Base-by-base conservation (phyloP, 2,113 vertebrate genomes). In the Phylloscopus trochilus region DNA sequence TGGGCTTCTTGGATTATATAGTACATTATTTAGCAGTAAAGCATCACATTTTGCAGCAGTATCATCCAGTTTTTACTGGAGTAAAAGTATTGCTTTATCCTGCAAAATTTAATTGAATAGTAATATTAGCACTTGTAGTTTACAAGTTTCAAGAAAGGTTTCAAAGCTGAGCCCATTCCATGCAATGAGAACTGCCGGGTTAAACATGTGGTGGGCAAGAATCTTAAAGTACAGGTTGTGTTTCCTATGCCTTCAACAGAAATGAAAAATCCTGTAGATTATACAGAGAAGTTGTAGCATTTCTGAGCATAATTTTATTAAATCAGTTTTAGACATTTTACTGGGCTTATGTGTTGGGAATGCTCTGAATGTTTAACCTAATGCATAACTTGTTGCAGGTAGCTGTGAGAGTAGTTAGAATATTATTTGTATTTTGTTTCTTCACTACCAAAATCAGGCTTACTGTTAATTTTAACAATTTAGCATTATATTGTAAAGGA, bases 351-450 rank as follows among this genome's bases (percentile, higher is more conserved):
- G 4, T 47, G 7, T 76, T 73, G 76, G 18, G 13, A 63, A 17
- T 72, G 15, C n/a, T 78, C 8, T 83, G 33, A 72, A 15, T 63
- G 10, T 47, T 76, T 80, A 70, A 59, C 8, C 2, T 53, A n/a
- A 11, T 31, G 7, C 37, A 31, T n/a, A 35, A 11, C 1, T 74
- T 35, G 14, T 59, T 90, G 43, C 56, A 59, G 17, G 4, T 55
- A 52, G 21, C 43, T 64, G 15, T 59, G 31, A n/a, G 4, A 31
- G 26, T 60, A 59, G 13, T 86, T 83, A 69, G 20, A 63, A 26
- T 64, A 26, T 15, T 74, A 2, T 11, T 58, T 0, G 0, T 1
- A 1, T 55, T 77, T 93, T 74, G 21, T 53, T 69, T 76, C n/a
- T 76, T 74, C 20, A 5, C 21, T 73, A 26, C 16, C 16, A 73